A percentile compares a stretch with the other conserved stretches of the same genome.
These are phyloP conservation scores for Sander vitreus DNA, from an alignment of 2,113 vertebrate species.

Conservation along the genomic window DNA sequence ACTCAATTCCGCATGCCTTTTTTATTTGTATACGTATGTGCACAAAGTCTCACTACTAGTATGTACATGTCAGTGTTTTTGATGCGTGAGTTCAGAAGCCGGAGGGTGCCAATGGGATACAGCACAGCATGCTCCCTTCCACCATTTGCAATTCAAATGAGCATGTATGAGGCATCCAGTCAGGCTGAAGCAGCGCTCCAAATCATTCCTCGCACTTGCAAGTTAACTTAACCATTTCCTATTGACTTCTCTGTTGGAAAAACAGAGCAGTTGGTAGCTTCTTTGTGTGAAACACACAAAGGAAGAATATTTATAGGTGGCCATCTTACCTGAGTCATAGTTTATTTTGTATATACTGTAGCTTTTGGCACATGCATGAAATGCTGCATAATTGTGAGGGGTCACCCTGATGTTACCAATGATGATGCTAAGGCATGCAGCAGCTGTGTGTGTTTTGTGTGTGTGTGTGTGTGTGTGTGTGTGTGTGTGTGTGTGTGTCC, in stretches of 20 bases:
- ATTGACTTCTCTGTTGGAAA: conserved; percentile 15
- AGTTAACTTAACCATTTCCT: conserved; percentile 52
- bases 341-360: conserved; percentile 4
- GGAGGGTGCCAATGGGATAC: conserved; percentile 60
- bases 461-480: conserved; percentile 1
- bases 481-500: conserved; percentile 21
- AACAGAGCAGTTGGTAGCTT: not conserved
- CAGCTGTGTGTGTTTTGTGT: conserved; percentile 6
- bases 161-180: conserved; percentile 51
- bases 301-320: conserved; percentile 20
- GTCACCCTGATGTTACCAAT: conserved; percentile 47
- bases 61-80: conserved; percentile 38
- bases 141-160: conserved; percentile 81
- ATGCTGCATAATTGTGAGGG: conserved; percentile 14
- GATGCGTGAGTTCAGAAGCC: conserved; percentile 53
- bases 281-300: not conserved
- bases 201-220: conserved; percentile 40
- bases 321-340: not conserved
- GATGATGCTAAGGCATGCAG: conserved; percentile 31
- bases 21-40: not conserved
- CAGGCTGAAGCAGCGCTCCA: conserved; percentile 43
- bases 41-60: conserved; percentile 14
- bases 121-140: conserved; percentile 60
- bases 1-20: not conserved
- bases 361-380: not conserved